Conservation (phyloP, 2,797 vertebrate genomes). For the Melopsittacus undulatus region DNA sequence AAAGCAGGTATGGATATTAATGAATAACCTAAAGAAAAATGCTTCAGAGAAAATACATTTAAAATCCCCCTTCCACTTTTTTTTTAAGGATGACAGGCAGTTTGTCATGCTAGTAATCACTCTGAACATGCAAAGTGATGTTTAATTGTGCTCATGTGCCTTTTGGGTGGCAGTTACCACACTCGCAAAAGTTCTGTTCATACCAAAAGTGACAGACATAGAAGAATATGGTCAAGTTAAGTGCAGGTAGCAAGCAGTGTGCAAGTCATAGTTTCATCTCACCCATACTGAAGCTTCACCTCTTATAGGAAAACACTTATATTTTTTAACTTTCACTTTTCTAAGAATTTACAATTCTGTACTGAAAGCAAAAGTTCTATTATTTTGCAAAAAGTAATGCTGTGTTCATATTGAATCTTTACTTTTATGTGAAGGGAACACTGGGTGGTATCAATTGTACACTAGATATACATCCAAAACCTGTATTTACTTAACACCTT, state of each 20-base stretch:
- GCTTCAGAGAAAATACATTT: background rate
- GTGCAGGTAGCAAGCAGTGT: background rate
- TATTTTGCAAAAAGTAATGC: background rate
- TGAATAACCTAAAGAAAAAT: background rate
- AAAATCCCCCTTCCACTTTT: background rate
- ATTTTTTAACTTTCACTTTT: background rate
- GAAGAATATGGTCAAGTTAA: background rate
- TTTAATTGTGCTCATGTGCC: background rate
- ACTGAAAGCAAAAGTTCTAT: background rate
- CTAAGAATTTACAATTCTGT: background rate
- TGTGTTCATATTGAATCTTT: background rate
- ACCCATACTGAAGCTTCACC: background rate
- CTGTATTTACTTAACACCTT: background rate
- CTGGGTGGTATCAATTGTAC: background rate
- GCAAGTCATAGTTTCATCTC: background rate
- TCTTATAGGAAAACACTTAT: background rate
- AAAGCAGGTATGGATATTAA: slow-evolving; percentile 11
- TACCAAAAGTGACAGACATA: background rate
- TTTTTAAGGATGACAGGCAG: background rate
- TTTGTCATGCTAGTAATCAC: background rate
- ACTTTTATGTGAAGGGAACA: background rate
- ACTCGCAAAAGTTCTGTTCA: background rate
- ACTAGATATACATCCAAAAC: background rate
- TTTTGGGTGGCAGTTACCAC: background rate
- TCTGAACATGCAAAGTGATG: background rate